Evolutionary conservation across 2,888 invertebrate species (phyloP), one percentile per base, ranked within the genome.

Genomic region (Blastobasis adustella): DNA sequence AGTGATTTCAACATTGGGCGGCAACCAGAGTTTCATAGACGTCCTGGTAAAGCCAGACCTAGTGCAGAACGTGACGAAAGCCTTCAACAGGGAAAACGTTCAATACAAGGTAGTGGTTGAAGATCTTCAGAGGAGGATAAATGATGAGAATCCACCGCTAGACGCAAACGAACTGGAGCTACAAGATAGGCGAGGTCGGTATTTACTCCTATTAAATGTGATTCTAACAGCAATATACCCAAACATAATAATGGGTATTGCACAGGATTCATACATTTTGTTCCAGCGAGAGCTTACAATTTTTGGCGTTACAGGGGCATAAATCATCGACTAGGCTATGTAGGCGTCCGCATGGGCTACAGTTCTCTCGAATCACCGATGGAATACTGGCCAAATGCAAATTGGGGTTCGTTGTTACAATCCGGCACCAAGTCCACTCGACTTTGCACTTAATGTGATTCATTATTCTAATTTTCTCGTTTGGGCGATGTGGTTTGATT

Each of bases 121-220:
- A 49, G 93, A 96, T 79, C 76, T 96, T 49, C 95, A 96, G 76
- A 89, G 89, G 65, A 93, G 93, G 47, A 96, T 96, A 56, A 91
- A 95, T 61, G 91, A 91, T 57, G 96, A 96, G 82, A 96, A 96
- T 79, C 95, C 95, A 46, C 90, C 91, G 4, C 80, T 91, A 10
- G 91, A 91, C 53, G 90, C 92, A 66, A 92, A 92, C 52, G 93
- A 94, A 68, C 72, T 90, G 45, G 91, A 91, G 63, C 89, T 94
- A 49, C 91, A 93, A 63, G 92, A 94, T 62, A 88, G 93, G 69
- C 87, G 91, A 90, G 93, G 93, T 93, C 76, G 76, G 87, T 73
- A 55, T 47, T 38, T 10, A 23, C 5, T 10, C 6, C 23, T 45
- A 1, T 5, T 23, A 6, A 10, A 45, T 40, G 45, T 6, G 43